Base-by-base conservation (phyloP, 2,113 vertebrate genomes). In the Oncorhynchus mykiss region DNA sequence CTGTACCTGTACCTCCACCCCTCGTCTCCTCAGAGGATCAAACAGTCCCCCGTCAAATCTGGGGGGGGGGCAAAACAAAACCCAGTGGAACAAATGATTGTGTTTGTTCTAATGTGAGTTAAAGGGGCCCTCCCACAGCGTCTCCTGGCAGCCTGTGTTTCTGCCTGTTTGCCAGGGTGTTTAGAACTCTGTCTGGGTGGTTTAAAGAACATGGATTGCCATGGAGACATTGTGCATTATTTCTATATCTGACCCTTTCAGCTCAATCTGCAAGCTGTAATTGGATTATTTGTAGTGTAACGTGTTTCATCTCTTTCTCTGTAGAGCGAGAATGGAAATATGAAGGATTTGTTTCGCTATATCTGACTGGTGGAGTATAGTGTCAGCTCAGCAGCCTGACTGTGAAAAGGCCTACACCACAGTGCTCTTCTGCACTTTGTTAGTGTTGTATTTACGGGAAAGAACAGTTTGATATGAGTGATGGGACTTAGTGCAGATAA, bases 11-110 rank as follows among this genome's bases (percentile, higher is more conserved):
- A 31, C 59, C n/a, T 62, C 59, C 59, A n/a, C 59, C n/a, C 18
- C 0, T 22, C 1, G 51, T 54, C n/a, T 62, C 59, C n/a, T 62
- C 59, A 22, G 7, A 16, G 5, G 59, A 62, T 62, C 59, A 62
- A 62, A 62, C 59, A 22, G 7, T n/a, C 65, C 45, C 78, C 27
- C 54, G 18, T 57, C 54, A 57, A 57, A 57, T 20, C 16, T 20
- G 9, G 3, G 13, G 25, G 31, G 31, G 51, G 65, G 74, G 71
- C 2, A 3, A 27, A 45, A 78, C 60, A 62, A 77, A 75, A 71
- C 78, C 75, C 73, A 71, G 48, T 70, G 62, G 70, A 82, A 76
- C 80, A 82, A 82, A 82, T 73, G 27, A 80, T 48, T 72, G 48
- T 68, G 75, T 80, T 71, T 73, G 48, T 82, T 73, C 31, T 78